Conservation (phyloP, 2,888 invertebrate species). For the Stenodema calcarata region DNA sequence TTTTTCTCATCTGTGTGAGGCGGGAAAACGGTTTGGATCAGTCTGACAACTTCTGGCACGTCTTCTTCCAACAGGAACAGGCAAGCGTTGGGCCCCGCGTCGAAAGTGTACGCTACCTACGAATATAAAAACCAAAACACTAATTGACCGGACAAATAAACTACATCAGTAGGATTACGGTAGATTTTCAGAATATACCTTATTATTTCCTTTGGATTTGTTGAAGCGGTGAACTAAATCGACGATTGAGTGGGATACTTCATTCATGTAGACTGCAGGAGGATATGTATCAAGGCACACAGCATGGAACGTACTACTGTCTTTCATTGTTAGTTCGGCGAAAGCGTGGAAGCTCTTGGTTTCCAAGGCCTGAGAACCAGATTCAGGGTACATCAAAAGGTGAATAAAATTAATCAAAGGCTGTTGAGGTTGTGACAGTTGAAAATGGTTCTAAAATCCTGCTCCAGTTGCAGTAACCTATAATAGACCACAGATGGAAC, state of each 20-base stretch:
- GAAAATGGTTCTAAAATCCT: too few species aligned
- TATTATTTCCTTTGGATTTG: conserved; percentile 67
- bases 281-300: conserved; percentile 92
- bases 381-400: too few species aligned
- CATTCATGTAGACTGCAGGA: conserved; percentile 91
- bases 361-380: conserved; percentile 66
- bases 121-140: neutral
- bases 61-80: conserved; percentile 80
- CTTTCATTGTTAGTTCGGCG: conserved; percentile 86
- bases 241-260: conserved; percentile 81
- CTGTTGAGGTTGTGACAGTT: too few species aligned
- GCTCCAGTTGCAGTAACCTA: too few species aligned
- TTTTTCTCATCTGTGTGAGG: conserved; percentile 44
- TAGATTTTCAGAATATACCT: conserved; percentile 62
- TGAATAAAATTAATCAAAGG: too few species aligned
- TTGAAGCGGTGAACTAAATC: conserved; percentile 86
- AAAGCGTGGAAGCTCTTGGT: conserved; percentile 72
- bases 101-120: conserved; percentile 95
- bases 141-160: too few species aligned
- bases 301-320: conserved; percentile 97
- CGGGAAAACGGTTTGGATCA: conserved; percentile 78
- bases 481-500: too few species aligned
- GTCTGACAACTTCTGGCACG: conserved; percentile 71
- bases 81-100: conserved; percentile 97
- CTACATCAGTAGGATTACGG: neutral